A percentile compares a stretch with the other conserved stretches of the same genome.
These are phyloP conservation scores for Himalopsyche tibetana DNA, from an alignment of 2,888 invertebrate species.

Conservation along the genomic window DNA sequence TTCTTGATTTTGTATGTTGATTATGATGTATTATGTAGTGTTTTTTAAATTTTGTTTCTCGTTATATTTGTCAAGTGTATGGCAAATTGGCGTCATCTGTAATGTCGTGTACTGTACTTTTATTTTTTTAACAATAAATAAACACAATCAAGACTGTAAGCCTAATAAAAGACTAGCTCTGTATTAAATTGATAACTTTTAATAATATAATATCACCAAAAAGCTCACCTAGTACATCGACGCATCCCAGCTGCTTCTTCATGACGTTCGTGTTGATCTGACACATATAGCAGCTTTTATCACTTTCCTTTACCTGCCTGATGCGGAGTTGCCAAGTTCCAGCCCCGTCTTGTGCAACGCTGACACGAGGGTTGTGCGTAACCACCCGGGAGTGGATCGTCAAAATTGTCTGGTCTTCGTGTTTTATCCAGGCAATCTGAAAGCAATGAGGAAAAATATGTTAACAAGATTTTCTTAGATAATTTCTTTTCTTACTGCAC, in stretches of 20 bases:
- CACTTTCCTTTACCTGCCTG: slow-evolving; percentile 83
- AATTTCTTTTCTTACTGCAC: no score
- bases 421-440: slow-evolving; percentile 87
- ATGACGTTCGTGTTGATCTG: slow-evolving; percentile 87
- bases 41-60: no score
- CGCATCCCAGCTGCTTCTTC: slow-evolving; percentile 87
- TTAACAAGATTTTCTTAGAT: not conserved
- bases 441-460: slow-evolving; percentile 65
- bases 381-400: slow-evolving; percentile 85
- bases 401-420: slow-evolving; percentile 85
- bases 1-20: no score
- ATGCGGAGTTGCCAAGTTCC: slow-evolving; percentile 86
- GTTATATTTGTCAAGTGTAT: no score
- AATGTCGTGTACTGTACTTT: no score
- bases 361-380: slow-evolving; percentile 84
- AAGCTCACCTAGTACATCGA: slow-evolving; percentile 84
- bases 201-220: no score
- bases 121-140: no score
- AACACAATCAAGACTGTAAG: no score
- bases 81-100: no score
- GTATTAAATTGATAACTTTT: no score
- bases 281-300: slow-evolving; percentile 88
- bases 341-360: slow-evolving; percentile 83
- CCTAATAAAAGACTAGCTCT: no score
- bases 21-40: no score